Conservation (phyloP, 2,797 vertebrate species). For the Clarias fuscus region DNA sequence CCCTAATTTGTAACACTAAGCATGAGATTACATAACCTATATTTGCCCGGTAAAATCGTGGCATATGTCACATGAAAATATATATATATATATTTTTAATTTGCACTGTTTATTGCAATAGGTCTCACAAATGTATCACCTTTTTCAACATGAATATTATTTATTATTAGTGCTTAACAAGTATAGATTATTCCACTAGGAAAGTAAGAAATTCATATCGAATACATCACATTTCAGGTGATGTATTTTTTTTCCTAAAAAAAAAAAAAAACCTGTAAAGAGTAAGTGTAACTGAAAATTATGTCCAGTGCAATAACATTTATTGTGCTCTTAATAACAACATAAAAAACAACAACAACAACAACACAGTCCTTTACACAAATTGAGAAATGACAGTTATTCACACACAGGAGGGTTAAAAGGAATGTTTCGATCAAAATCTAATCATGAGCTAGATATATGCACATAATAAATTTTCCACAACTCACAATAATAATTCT, state of each 20-base stretch:
- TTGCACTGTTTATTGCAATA: background rate
- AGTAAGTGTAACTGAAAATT: background rate
- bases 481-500: background rate
- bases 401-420: background rate
- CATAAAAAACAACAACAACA: background rate
- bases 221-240: background rate
- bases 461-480: background rate
- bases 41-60: background rate
- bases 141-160: background rate
- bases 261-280: background rate
- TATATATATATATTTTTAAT: background rate
- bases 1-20: background rate
- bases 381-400: background rate
- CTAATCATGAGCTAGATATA: constrained; percentile 1
- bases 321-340: constrained; percentile 43
- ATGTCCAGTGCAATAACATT: constrained; percentile 26
- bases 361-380: background rate
- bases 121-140: background rate
- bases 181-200: background rate
- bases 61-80: background rate
- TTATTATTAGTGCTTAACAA: background rate
- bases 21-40: background rate
- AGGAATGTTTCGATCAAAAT: constrained; percentile 32
- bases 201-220: background rate
- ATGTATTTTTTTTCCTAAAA: background rate